Base-by-base conservation (phyloP, 2,113 vertebrate species). In the Lampris incognitus region DNA sequence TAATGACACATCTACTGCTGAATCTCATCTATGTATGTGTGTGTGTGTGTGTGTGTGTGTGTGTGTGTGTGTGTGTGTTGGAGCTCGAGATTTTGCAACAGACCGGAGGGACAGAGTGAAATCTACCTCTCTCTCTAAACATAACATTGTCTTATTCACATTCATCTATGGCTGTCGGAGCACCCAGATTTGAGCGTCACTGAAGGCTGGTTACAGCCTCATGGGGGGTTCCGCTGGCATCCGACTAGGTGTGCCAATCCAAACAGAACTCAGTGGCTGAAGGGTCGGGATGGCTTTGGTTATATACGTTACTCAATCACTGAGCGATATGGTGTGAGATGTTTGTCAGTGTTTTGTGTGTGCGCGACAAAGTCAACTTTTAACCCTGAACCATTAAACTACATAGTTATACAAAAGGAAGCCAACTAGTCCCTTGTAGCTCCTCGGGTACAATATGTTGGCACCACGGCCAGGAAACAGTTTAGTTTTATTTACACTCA, bases 1-100 rank as follows among this genome's bases (percentile, higher is more conserved):
- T 90, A 87, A 87, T 79, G 72, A 84, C 65, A 91, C 70, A 82
- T 87, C 75, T 81, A 46, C 56, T 70, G 80, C 82, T 88, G 79
- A 24, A 24, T 24, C 24, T 24, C 24, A 24, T 24, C 24, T 24
- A 24, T 24, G 24, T 24, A 24, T 24, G 9, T 57, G 4, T 60
- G 51, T 13, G 51, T 10, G 10, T 24, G 24, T 24, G 24, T 24
- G 24, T 24, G 24, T 24, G 24, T 24, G 24, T 24, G 24, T 24
- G 24, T 24, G 24, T 24, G 9, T 57, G 4, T 60, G 51, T 13
- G 51, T 10, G 10, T 1, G n/a, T 54, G 5, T 54, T n/a, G 11
- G 51, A 54, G 10, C 11, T 54, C 24, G 24, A 54, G 10, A 13
- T 11, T 54, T 1, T 10, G 51, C n/a, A 13, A 54, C 51, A 54